A percentile compares a stretch with the other conserved stretches of the same genome.
phyloP scores from a whole-genome alignment of 2,888 invertebrate genomes.

The Noctua comes region DNA sequence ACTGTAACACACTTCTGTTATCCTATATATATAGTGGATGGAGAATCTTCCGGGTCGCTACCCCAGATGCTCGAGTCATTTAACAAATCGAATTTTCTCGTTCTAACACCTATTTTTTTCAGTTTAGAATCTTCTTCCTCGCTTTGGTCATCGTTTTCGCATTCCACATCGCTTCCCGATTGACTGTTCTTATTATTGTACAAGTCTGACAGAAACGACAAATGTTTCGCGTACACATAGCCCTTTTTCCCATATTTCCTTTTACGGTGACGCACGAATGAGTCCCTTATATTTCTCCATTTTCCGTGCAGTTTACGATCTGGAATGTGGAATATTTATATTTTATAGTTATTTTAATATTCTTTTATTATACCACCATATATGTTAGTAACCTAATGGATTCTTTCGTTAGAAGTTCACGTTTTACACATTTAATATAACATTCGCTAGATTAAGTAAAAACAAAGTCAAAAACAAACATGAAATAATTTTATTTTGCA shows the following conservation, averaged over 20 bases:
- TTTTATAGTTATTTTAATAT: constrained; percentile 33
- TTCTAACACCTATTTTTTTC: constrained; percentile 67
- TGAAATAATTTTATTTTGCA: neutral
- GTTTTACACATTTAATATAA: neutral
- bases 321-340: constrained; percentile 69
- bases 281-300: constrained; percentile 87
- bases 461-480: neutral
- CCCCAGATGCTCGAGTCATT: constrained; percentile 68
- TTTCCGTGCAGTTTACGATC: constrained; percentile 82
- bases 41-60: constrained; percentile 70
- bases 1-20: no score
- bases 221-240: constrained; percentile 80
- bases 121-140: constrained; percentile 71
- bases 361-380: constrained; percentile 8
- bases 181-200: constrained; percentile 73
- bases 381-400: neutral
- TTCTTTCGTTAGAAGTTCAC: neutral
- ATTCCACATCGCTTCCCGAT: constrained; percentile 74
- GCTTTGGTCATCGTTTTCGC: constrained; percentile 70
- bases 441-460: constrained; percentile 5
- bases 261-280: constrained; percentile 80
- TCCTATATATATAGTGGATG: no score
- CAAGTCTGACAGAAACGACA: constrained; percentile 77
- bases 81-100: constrained; percentile 65
- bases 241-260: constrained; percentile 72